Evolutionary conservation across 2,888 invertebrate genomes (phyloP).

Genomic region (Agonum fuliginosum): DNA sequence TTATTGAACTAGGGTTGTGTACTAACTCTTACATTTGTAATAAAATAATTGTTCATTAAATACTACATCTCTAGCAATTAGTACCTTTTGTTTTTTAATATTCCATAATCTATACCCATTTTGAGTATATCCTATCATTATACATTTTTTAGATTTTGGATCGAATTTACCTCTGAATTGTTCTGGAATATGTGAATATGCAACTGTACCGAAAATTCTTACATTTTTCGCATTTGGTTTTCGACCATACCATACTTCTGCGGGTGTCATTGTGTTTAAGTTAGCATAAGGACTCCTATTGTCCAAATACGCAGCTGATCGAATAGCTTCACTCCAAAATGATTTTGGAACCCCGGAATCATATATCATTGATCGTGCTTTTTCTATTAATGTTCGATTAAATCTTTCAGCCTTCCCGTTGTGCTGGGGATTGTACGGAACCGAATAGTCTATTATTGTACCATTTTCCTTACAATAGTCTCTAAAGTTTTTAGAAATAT

Average conservation of each 20-base stretch:
- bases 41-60: too few relatives aligned
- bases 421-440: neutral
- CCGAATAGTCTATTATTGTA: too few relatives aligned
- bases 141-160: slow-evolving; percentile 56
- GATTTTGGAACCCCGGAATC: neutral
- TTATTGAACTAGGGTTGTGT: too few relatives aligned
- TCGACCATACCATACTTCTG: neutral
- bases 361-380: neutral
- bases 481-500: neutral
- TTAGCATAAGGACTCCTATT: neutral
- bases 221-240: neutral
- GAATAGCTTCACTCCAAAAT: neutral
- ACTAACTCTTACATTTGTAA: too few relatives aligned
- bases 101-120: neutral
- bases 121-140: slow-evolving; percentile 34
- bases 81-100: neutral
- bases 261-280: neutral
- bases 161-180: slow-evolving; percentile 62
- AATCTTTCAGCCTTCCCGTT: neutral
- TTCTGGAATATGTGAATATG: too few relatives aligned
- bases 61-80: neutral
- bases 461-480: too few relatives aligned
- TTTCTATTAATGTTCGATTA: neutral
- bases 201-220: slow-evolving; percentile 14
- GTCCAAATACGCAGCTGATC: neutral